Conservation (phyloP, 2,797 vertebrate genomes). For the Tamandua tetradactyla region DNA sequence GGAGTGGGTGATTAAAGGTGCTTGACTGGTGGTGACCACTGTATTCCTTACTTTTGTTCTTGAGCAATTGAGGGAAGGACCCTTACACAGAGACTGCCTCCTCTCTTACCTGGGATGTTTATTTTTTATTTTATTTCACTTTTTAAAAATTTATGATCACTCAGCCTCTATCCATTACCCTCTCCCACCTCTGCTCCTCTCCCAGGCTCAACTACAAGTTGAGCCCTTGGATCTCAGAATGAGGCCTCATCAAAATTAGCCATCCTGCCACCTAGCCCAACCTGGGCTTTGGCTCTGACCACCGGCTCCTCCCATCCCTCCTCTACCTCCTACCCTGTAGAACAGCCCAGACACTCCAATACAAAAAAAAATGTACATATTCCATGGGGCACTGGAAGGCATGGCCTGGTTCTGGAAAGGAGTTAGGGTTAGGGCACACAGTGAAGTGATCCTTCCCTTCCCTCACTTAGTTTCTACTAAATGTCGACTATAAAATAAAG, state of each 20-base stretch:
- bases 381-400: background rate
- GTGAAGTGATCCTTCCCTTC: background rate
- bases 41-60: background rate
- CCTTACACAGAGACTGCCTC: background rate
- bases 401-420: background rate
- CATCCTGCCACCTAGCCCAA: background rate
- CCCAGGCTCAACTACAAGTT: background rate
- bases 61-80: background rate
- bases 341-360: background rate
- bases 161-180: background rate
- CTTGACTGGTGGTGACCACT: background rate
- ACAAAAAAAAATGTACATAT: too few species aligned
- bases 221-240: background rate
- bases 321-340: background rate
- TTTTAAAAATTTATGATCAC: background rate
- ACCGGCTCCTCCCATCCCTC: slow-evolving; percentile 12
- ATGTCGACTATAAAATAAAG: background rate
- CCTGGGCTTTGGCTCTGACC: background rate
- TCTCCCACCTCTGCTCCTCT: too few species aligned
- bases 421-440: background rate
- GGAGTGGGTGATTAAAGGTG: background rate
- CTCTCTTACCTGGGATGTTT: background rate
- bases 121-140: background rate
- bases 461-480: background rate
- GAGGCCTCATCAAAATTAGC: background rate